These are phyloP conservation scores for Geopemphigus sp. DNA, from an alignment of 1,140 invertebrate species.

Conservation along the genomic window DNA sequence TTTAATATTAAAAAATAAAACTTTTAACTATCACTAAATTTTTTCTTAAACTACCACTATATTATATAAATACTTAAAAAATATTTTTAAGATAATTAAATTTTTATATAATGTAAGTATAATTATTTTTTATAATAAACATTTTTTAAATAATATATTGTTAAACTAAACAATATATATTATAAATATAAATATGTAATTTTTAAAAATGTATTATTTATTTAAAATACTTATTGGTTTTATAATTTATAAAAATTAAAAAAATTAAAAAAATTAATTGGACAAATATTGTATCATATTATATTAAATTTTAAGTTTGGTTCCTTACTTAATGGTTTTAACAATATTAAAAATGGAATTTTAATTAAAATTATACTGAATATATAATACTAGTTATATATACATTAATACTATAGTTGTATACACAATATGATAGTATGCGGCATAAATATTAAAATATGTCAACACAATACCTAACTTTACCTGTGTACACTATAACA, in stretches of 20 bases:
- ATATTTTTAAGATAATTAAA: constrained; percentile 11
- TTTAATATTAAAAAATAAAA: not conserved
- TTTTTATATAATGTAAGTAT: constrained; percentile 18
- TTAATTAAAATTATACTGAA: not conserved
- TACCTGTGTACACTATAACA: not conserved
- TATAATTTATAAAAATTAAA: too few species aligned
- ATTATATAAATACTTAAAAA: not conserved
- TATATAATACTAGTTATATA: too few species aligned
- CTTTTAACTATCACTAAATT: not conserved
- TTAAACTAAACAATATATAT: too few species aligned
- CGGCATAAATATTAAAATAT: not conserved
- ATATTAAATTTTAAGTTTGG: not conserved
- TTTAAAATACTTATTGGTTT: too few species aligned
- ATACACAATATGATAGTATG: not conserved
- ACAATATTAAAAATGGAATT: not conserved
- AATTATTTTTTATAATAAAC: too few species aligned
- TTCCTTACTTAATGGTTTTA: not conserved
- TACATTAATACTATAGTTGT: not conserved
- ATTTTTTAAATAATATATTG: too few species aligned
- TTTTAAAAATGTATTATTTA: too few species aligned
- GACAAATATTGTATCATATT: not conserved
- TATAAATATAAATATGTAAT: too few species aligned
- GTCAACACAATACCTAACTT: not conserved
- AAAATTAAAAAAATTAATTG: too few species aligned
- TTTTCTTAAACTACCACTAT: constrained; percentile 16